Percentiles rank a stretch among this genome's conserved stretches.
Conservation (phyloP, 2,797 vertebrate species). For the Botia almorhae region DNA sequence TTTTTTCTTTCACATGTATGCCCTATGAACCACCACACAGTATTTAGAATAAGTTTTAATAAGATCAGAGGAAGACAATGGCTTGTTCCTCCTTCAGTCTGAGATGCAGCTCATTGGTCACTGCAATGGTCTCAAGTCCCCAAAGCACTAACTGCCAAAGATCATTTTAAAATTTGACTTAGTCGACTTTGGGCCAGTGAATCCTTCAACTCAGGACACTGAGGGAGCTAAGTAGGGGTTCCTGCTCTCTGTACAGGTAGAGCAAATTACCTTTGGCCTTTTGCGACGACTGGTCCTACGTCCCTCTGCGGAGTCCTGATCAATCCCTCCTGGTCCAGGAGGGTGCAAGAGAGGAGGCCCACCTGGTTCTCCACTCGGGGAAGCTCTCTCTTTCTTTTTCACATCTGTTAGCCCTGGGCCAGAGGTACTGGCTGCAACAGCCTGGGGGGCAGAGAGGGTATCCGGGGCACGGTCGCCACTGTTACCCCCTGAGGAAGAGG, state of each 20-base stretch:
- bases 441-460: conserved; percentile 67
- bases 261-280: conserved; percentile 87
- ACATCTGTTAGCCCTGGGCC: conserved; percentile 73
- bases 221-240: neutral
- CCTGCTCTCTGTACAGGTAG: conserved; percentile 21
- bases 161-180: no score
- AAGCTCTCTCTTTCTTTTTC: conserved; percentile 94
- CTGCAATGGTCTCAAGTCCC: neutral
- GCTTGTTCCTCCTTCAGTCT: neutral
- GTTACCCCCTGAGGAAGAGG: conserved; percentile 66
- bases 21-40: neutral
- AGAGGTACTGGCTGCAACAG: conserved; percentile 67
- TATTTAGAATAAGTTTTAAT: neutral
- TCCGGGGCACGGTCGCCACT: conserved; percentile 73
- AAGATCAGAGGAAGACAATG: neutral
- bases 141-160: neutral
- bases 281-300: conserved; percentile 95
- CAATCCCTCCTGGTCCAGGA: conserved; percentile 71
- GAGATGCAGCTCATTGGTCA: neutral
- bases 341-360: conserved; percentile 74
- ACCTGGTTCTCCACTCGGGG: conserved; percentile 83
- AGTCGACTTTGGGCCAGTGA: neutral
- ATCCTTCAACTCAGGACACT: no score
- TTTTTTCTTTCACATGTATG: neutral
- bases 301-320: conserved; percentile 90